phyloP scores from a whole-genome alignment of 2,888 invertebrate species.

The Cotesia congregata region DNA sequence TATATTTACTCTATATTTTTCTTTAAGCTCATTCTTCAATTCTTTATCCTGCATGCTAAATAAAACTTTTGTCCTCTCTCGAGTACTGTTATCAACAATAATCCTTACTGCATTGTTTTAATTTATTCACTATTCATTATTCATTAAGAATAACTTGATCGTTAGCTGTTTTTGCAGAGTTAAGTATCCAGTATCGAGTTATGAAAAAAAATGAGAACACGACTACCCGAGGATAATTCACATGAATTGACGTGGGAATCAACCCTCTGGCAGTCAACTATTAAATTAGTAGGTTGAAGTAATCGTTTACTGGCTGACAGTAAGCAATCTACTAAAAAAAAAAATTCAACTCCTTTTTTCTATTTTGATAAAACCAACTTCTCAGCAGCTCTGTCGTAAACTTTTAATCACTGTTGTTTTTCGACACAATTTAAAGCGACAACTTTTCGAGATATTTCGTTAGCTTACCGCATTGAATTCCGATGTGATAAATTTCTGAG shows the following conservation, averaged over 20 bases:
- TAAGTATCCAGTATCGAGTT: too few species aligned
- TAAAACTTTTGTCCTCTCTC: too few species aligned
- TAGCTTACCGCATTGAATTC: background rate
- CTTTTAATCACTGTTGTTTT: background rate
- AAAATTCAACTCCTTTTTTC: conserved; percentile 48
- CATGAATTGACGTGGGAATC: conserved; percentile 51
- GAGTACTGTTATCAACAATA: too few species aligned
- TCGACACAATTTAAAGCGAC: background rate
- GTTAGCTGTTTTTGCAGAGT: background rate
- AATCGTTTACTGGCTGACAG: conserved; percentile 56
- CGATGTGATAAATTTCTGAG: conserved; percentile 6
- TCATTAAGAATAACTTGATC: background rate
- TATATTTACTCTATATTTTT: background rate
- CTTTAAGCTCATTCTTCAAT: background rate
- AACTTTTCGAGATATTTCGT: background rate
- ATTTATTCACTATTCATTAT: background rate
- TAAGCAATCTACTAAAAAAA: conserved; percentile 63
- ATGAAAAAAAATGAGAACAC: conserved; percentile 40
- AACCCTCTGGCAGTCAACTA: conserved; percentile 51
- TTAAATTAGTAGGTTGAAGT: conserved; percentile 63
- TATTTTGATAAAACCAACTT: background rate
- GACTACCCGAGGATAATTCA: conserved; percentile 49
- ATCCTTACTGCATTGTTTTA: background rate
- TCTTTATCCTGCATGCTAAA: background rate
- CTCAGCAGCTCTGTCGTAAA: conserved; percentile 17